phyloP scores from a whole-genome alignment of 2,888 invertebrate genomes.

The Aquatica leii region DNA sequence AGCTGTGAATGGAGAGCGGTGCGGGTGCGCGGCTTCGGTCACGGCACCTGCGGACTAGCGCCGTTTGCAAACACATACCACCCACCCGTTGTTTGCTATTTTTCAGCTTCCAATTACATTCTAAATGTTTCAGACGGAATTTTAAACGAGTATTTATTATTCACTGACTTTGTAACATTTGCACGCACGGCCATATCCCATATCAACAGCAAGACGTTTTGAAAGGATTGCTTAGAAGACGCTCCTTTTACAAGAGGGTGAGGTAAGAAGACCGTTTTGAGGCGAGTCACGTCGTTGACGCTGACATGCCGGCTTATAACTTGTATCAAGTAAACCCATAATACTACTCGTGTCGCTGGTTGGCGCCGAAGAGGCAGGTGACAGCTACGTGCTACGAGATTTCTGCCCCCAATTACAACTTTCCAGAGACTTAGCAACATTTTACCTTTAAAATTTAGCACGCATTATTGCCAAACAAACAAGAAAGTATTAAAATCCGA shows the following conservation, averaged over 20 bases:
- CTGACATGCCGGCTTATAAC: constrained; percentile 58
- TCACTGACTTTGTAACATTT: constrained; percentile 19
- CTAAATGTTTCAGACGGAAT: constrained; percentile 31
- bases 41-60: constrained; percentile 60
- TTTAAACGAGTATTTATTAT: constrained; percentile 34
- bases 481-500: constrained; percentile 1
- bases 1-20: constrained; percentile 59
- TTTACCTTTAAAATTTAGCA: constrained; percentile 23
- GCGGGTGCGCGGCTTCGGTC: constrained; percentile 61
- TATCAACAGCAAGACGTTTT: constrained; percentile 41
- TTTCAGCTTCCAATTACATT: constrained; percentile 39
- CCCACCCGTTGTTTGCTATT: constrained; percentile 42
- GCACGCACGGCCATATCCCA: constrained; percentile 26
- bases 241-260: constrained; percentile 27
- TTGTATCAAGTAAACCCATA: constrained; percentile 59
- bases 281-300: constrained; percentile 55
- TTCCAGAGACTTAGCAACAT: constrained; percentile 39
- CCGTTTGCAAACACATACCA: constrained; percentile 40
- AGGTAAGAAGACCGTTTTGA: constrained; percentile 53
- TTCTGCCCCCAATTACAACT: constrained; percentile 51
- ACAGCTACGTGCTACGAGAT: constrained; percentile 55
- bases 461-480: constrained; percentile 25
- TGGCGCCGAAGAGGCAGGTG: constrained; percentile 54
- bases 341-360: constrained; percentile 51
- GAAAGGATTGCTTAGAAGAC: constrained; percentile 49